Evolutionary conservation across 2,888 invertebrate species (phyloP), one percentile per base, ranked within the genome.

Genomic region (Anaspis maculata): DNA sequence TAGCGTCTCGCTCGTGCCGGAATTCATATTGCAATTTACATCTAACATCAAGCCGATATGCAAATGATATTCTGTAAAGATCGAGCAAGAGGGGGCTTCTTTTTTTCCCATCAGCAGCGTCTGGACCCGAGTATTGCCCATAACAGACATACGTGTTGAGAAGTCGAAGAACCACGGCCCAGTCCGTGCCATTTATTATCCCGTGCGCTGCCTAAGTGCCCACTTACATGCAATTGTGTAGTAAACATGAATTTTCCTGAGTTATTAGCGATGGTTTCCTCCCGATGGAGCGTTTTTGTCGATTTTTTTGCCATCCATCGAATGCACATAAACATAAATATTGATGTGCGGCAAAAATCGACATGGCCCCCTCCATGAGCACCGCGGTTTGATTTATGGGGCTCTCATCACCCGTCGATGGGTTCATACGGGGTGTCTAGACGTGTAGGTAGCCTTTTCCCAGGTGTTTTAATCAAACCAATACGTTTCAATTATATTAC

Each of bases 221-320:
- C 38, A 52, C 52, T 56, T 56, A 55, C 57, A 57, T 55, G 57
- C 57, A 53, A 56, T 56, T 53, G 51, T 49, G 55, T 52, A 55
- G 54, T 56, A 56, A 54, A 56, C 55, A 56, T 56, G 55, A 54
- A 52, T 53, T 52, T 45, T 44, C 38, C 42, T 56, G 54, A 56
- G 44, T 52, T 54, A 56, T 56, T 52, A 49, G 45, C 49, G 41
- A 47, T 43, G 45, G 49, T 48, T 47, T 44, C 39, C 46, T 51
- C 47, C 49, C 47, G 38, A 47, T 31, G n/a, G n/a, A n/a, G n/a
- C n/a, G 33, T 42, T 49, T 50, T 51, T 50, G 50, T 49, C 48
- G 45, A 52, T 53, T 49, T 49, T 49, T 52, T 48, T 52, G 46
- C 36, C 19, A 24, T 24, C 25, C 42, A 47, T 50, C 34, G 43